Percentiles rank a stretch among this genome's conserved stretches.
These are phyloP conservation scores for Beris morrisii DNA, from an alignment of 2,888 invertebrate genomes.

Conservation along the genomic window DNA sequence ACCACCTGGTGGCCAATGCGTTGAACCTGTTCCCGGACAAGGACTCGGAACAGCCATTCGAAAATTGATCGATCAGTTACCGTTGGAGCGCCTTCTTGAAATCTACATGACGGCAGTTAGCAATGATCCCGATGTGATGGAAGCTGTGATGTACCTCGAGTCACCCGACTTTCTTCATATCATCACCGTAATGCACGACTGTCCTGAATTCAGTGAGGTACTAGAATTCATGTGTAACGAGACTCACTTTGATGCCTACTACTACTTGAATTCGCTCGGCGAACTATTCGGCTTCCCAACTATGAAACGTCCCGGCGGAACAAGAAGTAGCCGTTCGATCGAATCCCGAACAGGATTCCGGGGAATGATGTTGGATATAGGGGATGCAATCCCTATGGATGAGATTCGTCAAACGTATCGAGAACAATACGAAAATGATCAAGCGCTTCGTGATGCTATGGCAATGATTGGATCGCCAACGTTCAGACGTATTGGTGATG, in stretches of 20 bases:
- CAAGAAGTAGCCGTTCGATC: neutral
- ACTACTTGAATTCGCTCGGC: constrained; percentile 37
- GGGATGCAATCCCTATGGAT: constrained; percentile 32
- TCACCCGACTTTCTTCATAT: constrained; percentile 30
- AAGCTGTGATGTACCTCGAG: constrained; percentile 31
- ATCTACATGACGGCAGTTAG: constrained; percentile 34
- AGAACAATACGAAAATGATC: constrained; percentile 32
- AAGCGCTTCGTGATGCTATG: constrained; percentile 34
- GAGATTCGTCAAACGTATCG: constrained; percentile 20
- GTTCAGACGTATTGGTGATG: constrained; percentile 36
- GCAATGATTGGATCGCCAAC: constrained; percentile 36
- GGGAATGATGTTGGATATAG: constrained; percentile 34
- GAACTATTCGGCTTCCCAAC: constrained; percentile 33
- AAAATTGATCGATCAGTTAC: constrained; percentile 34
- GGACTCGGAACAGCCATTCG: constrained; percentile 35
- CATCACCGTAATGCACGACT: constrained; percentile 35
- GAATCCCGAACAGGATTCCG: constrained; percentile 25
- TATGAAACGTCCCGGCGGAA: constrained; percentile 33
- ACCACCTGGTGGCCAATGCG: constrained; percentile 36
- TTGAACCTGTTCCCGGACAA: constrained; percentile 23
- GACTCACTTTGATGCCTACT: constrained; percentile 36
- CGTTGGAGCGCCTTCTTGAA: constrained; percentile 19
- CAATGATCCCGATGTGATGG: constrained; percentile 32
- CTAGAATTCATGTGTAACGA: constrained; percentile 37
- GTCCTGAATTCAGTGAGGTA: constrained; percentile 32